phyloP scores from a whole-genome alignment of 2,113 vertebrate species.

The Mugil cephalus region DNA sequence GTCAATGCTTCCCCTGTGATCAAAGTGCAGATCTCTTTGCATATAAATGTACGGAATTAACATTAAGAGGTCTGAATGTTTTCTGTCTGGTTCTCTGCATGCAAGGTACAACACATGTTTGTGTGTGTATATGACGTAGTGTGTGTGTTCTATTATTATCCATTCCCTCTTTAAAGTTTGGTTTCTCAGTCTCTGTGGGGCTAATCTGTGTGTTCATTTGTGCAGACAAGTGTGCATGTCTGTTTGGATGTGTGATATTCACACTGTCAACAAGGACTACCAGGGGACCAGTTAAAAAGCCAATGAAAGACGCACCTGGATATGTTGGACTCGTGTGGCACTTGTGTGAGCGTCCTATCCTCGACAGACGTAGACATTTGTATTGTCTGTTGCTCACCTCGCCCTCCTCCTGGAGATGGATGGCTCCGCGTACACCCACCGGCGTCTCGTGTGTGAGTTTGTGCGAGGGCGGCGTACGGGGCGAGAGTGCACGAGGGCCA shows the following conservation, averaged over 20 bases:
- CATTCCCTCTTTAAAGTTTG: constrained; percentile 19
- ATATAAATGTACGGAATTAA: constrained; percentile 61
- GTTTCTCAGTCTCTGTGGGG: constrained; percentile 19
- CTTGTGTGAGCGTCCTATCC: too few relatives aligned
- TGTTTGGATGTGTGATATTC: constrained; percentile 20
- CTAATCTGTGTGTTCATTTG: constrained; percentile 39
- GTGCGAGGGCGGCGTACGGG: constrained; percentile 1
- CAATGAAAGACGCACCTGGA: constrained; percentile 35
- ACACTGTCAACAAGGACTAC: constrained; percentile 54
- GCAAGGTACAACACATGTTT: constrained; percentile 8
- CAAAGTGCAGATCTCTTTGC: constrained; percentile 60
- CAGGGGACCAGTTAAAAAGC: constrained; percentile 28
- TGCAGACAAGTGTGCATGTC: constrained; percentile 7
- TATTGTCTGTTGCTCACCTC: constrained; percentile 28
- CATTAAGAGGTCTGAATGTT: constrained; percentile 37
- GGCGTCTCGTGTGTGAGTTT: neutral
- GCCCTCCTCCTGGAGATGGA: constrained; percentile 8
- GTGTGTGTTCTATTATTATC: constrained; percentile 34
- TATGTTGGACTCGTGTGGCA: constrained; percentile 44
- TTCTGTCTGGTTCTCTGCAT: constrained; percentile 20
- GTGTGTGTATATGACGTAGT: constrained; percentile 1
- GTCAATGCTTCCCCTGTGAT: constrained; percentile 65
- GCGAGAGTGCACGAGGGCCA: neutral
- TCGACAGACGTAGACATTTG: too few relatives aligned
- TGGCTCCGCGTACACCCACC: constrained; percentile 17